A percentile compares a stretch with the other conserved stretches of the same genome.
phyloP scores from a whole-genome alignment of 2,797 vertebrate genomes.

The Uromys caudimaculatus region DNA sequence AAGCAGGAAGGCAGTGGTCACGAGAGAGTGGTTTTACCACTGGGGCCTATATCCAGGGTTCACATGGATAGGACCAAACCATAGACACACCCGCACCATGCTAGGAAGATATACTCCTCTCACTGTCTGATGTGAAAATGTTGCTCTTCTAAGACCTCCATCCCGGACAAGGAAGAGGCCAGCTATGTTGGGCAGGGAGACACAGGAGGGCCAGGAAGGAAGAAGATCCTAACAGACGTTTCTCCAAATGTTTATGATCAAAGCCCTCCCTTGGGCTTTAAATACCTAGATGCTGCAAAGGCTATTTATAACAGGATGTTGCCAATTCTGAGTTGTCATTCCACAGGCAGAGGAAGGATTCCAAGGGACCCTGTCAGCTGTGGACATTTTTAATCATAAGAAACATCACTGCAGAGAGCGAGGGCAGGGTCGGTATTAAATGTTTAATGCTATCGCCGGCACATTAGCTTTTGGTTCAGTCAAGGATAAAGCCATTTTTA shows the following conservation, averaged over 20 bases:
- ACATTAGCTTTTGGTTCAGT: conserved; percentile 20
- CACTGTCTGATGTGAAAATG: background rate
- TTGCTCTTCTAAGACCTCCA: background rate
- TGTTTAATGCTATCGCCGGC: conserved; percentile 58
- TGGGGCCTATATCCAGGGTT: background rate
- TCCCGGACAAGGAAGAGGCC: background rate
- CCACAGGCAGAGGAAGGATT: background rate
- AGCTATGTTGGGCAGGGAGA: background rate
- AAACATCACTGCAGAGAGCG: background rate
- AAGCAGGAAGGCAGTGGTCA: background rate
- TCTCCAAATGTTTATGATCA: conserved; percentile 49
- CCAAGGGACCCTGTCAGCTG: conserved; percentile 33
- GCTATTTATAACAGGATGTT: conserved; percentile 62
- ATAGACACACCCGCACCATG: background rate
- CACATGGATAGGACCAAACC: background rate
- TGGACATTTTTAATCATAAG: conserved; percentile 28
- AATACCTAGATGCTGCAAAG: conserved; percentile 38
- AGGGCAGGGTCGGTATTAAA: conserved; percentile 31
- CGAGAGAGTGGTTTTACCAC: background rate
- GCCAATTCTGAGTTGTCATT: conserved; percentile 49
- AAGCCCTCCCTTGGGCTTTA: conserved; percentile 50
- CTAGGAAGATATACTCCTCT: background rate
- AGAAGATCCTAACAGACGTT: background rate
- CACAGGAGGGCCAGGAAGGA: background rate
- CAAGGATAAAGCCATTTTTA: conserved; percentile 55